Evolutionary conservation across 2,797 vertebrate genomes (phyloP).

Genomic region (Aselliscus stoliczkanus): DNA sequence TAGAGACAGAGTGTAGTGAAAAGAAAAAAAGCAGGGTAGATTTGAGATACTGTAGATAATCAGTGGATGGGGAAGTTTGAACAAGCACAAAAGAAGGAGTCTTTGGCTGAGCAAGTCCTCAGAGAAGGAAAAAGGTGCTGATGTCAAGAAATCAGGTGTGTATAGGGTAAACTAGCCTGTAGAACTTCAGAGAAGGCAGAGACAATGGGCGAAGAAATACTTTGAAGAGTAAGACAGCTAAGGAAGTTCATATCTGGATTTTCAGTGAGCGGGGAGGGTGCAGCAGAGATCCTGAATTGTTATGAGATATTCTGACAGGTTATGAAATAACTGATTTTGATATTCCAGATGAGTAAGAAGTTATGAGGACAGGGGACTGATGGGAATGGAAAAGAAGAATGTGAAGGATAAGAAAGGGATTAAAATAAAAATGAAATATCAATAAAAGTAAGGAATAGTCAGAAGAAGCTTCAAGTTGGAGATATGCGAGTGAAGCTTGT

Average conservation of each 20-base stretch:
- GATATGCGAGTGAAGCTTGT: background rate
- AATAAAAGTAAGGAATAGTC: background rate
- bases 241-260: background rate
- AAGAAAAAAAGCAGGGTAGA: background rate
- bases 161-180: background rate
- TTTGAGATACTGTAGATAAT: background rate
- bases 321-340: background rate
- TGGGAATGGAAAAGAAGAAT: background rate
- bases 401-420: background rate
- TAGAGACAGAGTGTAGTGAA: background rate
- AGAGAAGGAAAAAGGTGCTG: background rate
- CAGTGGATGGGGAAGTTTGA: background rate
- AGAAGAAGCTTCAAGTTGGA: background rate
- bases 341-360: background rate
- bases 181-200: background rate
- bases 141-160: background rate
- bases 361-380: background rate
- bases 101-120: background rate
- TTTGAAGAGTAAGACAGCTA: background rate
- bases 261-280: background rate
- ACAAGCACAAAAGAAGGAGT: background rate
- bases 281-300: background rate
- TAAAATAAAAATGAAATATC: background rate
- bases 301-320: no score
- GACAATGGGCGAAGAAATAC: background rate